Evolutionary conservation across 2,797 vertebrate species (phyloP).

Genomic region (Atherinosoma microstoma): DNA sequence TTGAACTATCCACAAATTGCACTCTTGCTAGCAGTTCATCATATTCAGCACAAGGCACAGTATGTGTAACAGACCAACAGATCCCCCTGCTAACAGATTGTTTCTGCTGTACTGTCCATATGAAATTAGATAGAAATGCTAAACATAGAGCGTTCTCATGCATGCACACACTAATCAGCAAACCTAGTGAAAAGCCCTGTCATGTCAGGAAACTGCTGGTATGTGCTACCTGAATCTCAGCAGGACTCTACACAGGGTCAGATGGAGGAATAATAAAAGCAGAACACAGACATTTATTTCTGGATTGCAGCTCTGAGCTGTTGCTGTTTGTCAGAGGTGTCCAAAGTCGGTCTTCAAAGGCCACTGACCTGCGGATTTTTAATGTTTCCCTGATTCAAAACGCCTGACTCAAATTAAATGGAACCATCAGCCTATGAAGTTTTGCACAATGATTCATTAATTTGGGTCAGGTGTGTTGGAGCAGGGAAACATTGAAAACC

Average conservation of each 20-base stretch:
- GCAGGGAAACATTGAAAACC: no score
- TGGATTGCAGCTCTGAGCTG: conserved; percentile 47
- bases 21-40: conserved; percentile 4
- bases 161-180: conserved; percentile 5
- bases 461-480: no score
- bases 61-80: neutral
- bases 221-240: conserved; percentile 53
- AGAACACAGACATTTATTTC: conserved; percentile 62
- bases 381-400: no score
- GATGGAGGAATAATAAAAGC: conserved; percentile 51
- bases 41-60: neutral
- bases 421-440: no score
- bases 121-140: conserved; percentile 16
- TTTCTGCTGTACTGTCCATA: neutral
- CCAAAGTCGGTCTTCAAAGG: no score
- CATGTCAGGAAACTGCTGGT: conserved; percentile 43
- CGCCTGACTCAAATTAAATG: no score
- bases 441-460: no score
- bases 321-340: neutral
- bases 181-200: conserved; percentile 1
- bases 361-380: no score
- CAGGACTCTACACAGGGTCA: conserved; percentile 31
- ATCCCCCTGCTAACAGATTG: conserved; percentile 8
- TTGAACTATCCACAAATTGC: conserved; percentile 5
- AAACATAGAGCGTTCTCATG: neutral